These are phyloP conservation scores for Phania funesta DNA, from an alignment of 2,888 invertebrate genomes.

Conservation along the genomic window DNA sequence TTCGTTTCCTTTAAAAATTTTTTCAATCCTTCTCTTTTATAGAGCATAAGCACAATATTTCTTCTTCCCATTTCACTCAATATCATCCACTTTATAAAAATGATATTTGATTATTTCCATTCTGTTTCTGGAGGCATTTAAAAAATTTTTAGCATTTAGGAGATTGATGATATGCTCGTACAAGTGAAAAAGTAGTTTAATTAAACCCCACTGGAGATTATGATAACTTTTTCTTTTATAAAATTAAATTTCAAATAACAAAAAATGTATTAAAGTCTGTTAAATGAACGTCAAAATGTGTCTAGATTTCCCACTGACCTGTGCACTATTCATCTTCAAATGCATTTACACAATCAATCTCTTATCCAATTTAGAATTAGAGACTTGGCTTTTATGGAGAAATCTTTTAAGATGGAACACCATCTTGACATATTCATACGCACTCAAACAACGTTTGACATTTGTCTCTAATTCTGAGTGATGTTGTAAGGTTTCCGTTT, in stretches of 20 bases:
- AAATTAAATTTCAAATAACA: too few relatives aligned
- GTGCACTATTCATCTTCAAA: not conserved
- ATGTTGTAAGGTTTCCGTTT: conserved; percentile 8
- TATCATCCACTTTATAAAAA: not conserved
- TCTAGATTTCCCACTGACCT: conserved; percentile 17
- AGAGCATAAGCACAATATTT: not conserved
- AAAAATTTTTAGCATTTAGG: conserved; percentile 18
- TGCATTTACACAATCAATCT: conserved; percentile 4
- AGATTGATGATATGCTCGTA: conserved; percentile 44
- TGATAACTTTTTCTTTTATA: too few relatives aligned
- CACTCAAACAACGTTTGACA: conserved; percentile 22
- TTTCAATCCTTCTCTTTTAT: not conserved
- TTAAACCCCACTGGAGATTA: not conserved
- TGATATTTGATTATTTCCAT: not conserved
- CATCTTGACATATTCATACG: conserved; percentile 46
- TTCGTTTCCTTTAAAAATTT: not conserved
- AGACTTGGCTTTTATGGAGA: conserved; percentile 4
- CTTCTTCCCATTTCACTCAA: not conserved
- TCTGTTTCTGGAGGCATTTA: conserved; percentile 44
- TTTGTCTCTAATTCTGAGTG: conserved; percentile 12
- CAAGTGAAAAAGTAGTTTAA: not conserved
- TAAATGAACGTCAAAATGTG: not conserved
- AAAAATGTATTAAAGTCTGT: not conserved
- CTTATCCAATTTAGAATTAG: conserved; percentile 36
- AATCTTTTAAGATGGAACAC: conserved; percentile 54